A percentile compares a stretch with the other conserved stretches of the same genome.
Conservation (phyloP, 2,113 vertebrate species). For the Paraplagusia blochii region DNA sequence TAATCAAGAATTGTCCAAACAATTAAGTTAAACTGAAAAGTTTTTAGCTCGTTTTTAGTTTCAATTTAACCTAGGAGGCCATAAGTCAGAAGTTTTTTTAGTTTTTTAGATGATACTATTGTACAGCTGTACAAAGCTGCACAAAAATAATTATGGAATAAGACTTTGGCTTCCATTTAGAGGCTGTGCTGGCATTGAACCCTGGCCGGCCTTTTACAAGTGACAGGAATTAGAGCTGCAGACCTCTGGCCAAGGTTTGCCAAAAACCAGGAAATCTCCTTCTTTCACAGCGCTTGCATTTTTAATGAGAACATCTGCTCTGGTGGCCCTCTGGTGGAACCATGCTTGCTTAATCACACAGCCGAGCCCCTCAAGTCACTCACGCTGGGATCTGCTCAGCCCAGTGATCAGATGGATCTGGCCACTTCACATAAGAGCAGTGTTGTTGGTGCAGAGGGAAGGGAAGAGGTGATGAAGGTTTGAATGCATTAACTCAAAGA, state of each 20-base stretch:
- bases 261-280: conserved; percentile 74
- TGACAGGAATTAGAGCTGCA: conserved; percentile 71
- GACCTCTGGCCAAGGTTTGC: conserved; percentile 74
- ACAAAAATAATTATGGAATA: conserved; percentile 43
- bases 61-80: too few species aligned
- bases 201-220: conserved; percentile 56
- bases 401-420: conserved; percentile 54
- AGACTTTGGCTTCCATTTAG: conserved; percentile 56
- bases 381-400: conserved; percentile 68
- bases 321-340: conserved; percentile 67
- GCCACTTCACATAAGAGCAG: conserved; percentile 42
- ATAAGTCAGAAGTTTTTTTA: too few species aligned
- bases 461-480: conserved; percentile 12
- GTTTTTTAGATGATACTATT: conserved; percentile 15
- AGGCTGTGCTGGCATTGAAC: conserved; percentile 57
- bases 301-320: conserved; percentile 89
- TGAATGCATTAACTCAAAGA: conserved; percentile 33
- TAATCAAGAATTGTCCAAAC: too few species aligned
- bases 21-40: too few species aligned
- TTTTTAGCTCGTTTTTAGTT: too few species aligned
- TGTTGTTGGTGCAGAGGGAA: conserved; percentile 16
- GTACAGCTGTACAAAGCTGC: too few species aligned
- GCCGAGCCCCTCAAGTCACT: conserved; percentile 65
- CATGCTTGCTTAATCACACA: conserved; percentile 74
- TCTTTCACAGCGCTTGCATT: conserved; percentile 79